phyloP scores from a whole-genome alignment of 1,140 invertebrate genomes.

The Nylanderia fulva region DNA sequence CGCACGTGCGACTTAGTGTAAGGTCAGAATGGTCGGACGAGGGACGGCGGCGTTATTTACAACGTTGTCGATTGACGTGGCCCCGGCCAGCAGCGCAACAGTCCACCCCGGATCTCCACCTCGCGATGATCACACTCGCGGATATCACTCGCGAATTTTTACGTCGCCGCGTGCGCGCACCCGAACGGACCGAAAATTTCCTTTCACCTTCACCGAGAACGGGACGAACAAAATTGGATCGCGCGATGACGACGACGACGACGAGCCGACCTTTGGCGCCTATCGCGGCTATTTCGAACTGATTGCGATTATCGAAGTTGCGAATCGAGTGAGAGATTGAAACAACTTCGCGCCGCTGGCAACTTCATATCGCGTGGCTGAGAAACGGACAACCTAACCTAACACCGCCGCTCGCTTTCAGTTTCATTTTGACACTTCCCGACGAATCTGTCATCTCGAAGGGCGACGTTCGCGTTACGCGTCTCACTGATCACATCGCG shows the following conservation, averaged over 20 bases:
- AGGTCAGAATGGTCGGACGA: conserved; percentile 50
- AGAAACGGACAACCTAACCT: not conserved
- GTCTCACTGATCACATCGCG: not conserved
- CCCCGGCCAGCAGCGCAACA: not conserved
- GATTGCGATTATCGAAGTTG: conserved; percentile 46
- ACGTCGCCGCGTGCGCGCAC: not conserved
- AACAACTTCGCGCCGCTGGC: not conserved
- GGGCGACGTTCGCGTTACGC: not conserved
- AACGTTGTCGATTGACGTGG: conserved; percentile 9
- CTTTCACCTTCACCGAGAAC: not conserved
- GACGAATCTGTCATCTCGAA: not conserved
- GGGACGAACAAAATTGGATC: not conserved
- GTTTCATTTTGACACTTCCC: not conserved
- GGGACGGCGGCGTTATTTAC: conserved; percentile 1
- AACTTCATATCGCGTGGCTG: not conserved
- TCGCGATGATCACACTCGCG: too few relatives aligned
- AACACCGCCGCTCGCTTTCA: not conserved
- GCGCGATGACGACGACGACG: not conserved
- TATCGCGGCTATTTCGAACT: conserved; percentile 32
- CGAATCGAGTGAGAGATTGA: not conserved
- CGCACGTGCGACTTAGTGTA: conserved; percentile 53
- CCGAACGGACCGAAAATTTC: not conserved
- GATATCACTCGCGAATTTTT: not conserved
- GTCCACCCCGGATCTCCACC: too few relatives aligned
- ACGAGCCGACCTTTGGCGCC: conserved; percentile 8